A percentile compares a stretch with the other conserved stretches of the same genome.
These are phyloP conservation scores for Sphaeridia pumilis DNA, from an alignment of 2,888 invertebrate species.

Conservation along the genomic window DNA sequence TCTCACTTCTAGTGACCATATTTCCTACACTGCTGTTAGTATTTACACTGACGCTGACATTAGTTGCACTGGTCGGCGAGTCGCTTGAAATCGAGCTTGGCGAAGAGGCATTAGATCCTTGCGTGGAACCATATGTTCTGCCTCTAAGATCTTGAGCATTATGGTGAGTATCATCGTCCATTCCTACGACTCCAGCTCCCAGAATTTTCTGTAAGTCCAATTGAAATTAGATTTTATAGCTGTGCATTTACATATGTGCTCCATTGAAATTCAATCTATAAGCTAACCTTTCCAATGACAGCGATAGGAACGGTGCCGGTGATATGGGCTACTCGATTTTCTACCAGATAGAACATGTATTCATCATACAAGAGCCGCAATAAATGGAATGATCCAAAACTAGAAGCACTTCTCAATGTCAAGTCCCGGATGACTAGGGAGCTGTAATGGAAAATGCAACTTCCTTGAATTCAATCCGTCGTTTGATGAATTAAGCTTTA, in stretches of 20 bases:
- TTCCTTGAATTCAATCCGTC: too few relatives aligned
- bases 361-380: conserved; percentile 96
- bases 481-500: not conserved
- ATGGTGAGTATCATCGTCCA: too few relatives aligned
- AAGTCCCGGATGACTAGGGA: conserved; percentile 97
- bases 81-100: too few relatives aligned
- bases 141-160: too few relatives aligned
- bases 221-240: too few relatives aligned
- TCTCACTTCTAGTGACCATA: conserved; percentile 7
- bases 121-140: too few relatives aligned
- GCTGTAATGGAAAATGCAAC: conserved; percentile 45
- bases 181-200: too few relatives aligned
- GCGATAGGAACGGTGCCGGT: conserved; percentile 86
- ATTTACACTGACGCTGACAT: not conserved
- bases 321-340: conserved; percentile 87
- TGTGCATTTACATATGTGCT: too few relatives aligned
- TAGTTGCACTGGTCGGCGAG: too few relatives aligned
- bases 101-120: too few relatives aligned
- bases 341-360: conserved; percentile 97
- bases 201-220: too few relatives aligned
- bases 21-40: not conserved
- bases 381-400: conserved; percentile 97
- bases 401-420: conserved; percentile 88
- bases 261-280: too few relatives aligned
- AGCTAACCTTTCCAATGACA: conserved; percentile 61